Evolutionary conservation across 2,888 invertebrate species (phyloP), one percentile per base, ranked within the genome.

Genomic region (Nemoura dubitans): DNA sequence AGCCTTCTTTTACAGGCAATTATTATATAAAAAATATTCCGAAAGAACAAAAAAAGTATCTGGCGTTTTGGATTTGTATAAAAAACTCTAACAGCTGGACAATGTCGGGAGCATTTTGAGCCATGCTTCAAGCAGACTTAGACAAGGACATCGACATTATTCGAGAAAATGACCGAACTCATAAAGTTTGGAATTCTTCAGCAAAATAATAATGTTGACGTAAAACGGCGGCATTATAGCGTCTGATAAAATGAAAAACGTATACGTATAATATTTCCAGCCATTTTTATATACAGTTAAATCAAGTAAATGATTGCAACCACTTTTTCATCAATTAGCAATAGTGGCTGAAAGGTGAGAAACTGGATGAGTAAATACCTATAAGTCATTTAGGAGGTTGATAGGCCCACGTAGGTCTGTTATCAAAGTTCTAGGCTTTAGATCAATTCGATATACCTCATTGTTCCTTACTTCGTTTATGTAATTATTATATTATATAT

Each of bases 371-470:
- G 82, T 29, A 82, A 28, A 30, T 83, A 59, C 36, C 36, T 28
- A 25, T 43, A 42, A 83, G 83, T 83, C 83, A 83, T 25, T 5
- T 42, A 83, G 59, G n/a, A 21, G 21, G 36, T 7, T 28, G 42
- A 83, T 42, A 43, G 83, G 29, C 81, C 30, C 1, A 21, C 21
- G 5, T 21, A 59, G n/a, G 30, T 81, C 83, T 25, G 36, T 42
- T 83, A 43, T 25, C 1, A 42, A 83, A 25, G 82, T 82, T 36
- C 26, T 83, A 83, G 59, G 83, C 83, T 83, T 83, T 83, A 83
- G 83, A 83, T 83, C 83, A 83, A 82, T 43, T 83, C 83, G 83
- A 83, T 83, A 83, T 83, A 83, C 83, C 83, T 83, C 83, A 83
- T 83, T 83, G 83, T 83, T 83, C 83, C 83, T 83, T 83, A 25